Base-by-base conservation (phyloP, 2,888 invertebrate species). In the Fragum fragum region DNA sequence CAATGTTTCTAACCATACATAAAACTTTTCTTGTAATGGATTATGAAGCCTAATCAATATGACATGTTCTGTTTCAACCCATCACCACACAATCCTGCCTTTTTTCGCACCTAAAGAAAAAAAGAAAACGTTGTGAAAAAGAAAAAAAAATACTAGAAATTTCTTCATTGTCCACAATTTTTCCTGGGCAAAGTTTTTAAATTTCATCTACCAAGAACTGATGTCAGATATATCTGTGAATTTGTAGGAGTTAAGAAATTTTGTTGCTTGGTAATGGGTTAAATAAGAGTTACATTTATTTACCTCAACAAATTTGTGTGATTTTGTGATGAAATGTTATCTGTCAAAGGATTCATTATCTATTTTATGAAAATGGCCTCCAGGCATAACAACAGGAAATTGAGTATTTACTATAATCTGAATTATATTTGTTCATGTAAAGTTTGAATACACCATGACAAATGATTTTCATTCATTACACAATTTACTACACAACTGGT, bases 121-220 rank as follows among this genome's bases (percentile, higher is more conserved):
- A 59, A 7, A 26, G 28, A 26, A 59, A 59, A 59, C 59, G 26
- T 59, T 26, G 59, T 59, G 28, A 26, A 3, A 59, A 59, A 59
- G 9, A 26, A 26, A 59, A 7, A 59, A 53, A n/a, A 53, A 6
- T 53, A n/a, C 59, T 21, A 26, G 59, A 9, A 59, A 7, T 59
- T 59, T 59, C 59, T 59, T 23, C 23, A 21, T 59, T 59, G 21
- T 6, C 59, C 59, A 59, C 59, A 59, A 26, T 26, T 14, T 39
- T 6, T 9, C 39, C 39, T 9, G n/a, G n/a, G n/a, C n/a, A 39
- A 39, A 39, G 14, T 39, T 6, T 39, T 9, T 9, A 39, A 39
- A 39, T 9, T 9, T 39, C 39, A 6, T 39, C 14, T 14, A 14
- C 39, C 14, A 9, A 14, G 14, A 39, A 39, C 14, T 39, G 39